Evolutionary conservation across 2,113 vertebrate genomes (phyloP).

Genomic region (Hymenochirus boettgeri): DNA sequence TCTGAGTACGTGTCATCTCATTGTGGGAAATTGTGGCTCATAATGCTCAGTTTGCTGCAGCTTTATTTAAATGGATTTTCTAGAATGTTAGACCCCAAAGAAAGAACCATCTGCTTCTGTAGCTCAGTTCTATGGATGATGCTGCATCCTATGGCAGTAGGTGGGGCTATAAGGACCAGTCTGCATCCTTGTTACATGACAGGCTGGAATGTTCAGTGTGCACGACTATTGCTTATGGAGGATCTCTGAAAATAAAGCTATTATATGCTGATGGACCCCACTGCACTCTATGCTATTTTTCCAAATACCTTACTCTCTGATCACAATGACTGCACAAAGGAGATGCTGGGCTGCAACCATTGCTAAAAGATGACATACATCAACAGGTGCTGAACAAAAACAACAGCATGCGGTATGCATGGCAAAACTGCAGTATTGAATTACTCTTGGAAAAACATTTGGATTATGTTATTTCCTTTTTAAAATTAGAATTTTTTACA

Average conservation of each 20-base stretch:
- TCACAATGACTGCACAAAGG: constrained; percentile 25
- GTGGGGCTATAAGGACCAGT: constrained; percentile 8
- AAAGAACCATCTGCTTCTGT: neutral
- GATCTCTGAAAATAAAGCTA: neutral
- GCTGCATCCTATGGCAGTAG: constrained; percentile 11
- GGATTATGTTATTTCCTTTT: too few species aligned
- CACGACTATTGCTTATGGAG: neutral
- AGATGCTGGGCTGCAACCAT: neutral
- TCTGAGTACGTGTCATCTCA: neutral
- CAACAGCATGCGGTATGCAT: neutral
- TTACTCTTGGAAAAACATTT: too few species aligned
- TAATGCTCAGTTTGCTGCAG: neutral
- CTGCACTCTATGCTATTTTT: neutral
- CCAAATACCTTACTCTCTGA: neutral
- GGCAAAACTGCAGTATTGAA: neutral
- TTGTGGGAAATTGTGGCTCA: neutral
- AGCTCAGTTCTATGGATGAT: constrained; percentile 1
- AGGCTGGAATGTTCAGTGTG: neutral
- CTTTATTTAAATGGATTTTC: neutral
- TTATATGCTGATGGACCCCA: neutral
- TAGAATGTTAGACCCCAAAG: neutral
- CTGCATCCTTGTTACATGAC: neutral
- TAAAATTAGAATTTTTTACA: neutral
- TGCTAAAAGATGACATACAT: neutral
- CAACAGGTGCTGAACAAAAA: constrained; percentile 22